phyloP scores from a whole-genome alignment of 2,797 vertebrate genomes.

The Bradypus variegatus region DNA sequence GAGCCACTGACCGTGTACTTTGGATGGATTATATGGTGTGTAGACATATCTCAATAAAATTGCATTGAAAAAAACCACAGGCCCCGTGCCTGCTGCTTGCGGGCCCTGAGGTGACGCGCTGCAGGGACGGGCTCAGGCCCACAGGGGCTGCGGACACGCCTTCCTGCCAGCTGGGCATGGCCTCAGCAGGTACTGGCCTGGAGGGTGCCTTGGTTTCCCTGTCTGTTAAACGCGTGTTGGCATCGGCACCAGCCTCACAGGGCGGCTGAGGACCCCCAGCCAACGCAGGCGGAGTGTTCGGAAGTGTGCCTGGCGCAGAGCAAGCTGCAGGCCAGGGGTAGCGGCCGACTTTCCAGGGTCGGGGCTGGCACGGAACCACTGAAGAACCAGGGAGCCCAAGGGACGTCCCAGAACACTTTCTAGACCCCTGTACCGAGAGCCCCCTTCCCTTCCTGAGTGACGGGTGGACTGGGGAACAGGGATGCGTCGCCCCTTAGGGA shows the following conservation, averaged over 20 bases:
- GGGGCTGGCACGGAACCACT: background rate
- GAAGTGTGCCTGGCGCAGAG: background rate
- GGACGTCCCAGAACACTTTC: rapidly evolving
- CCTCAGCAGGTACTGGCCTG: background rate
- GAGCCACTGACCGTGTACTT: too few relatives aligned
- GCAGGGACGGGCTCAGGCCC: background rate
- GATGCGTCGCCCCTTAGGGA: background rate
- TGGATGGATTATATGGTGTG: too few relatives aligned
- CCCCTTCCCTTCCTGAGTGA: background rate
- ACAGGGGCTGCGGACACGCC: background rate
- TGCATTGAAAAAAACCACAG: too few relatives aligned
- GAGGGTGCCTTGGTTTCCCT: background rate
- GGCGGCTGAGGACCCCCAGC: background rate
- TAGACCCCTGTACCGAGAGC: too few relatives aligned
- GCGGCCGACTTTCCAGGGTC: background rate
- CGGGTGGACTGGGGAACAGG: background rate
- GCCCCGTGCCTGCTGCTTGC: too few relatives aligned
- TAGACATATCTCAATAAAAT: too few relatives aligned
- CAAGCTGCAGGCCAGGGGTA: rapidly evolving
- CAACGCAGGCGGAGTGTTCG: rapidly evolving
- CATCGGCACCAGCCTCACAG: background rate
- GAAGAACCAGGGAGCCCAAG: too few relatives aligned
- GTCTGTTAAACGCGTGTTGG: background rate
- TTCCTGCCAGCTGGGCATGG: too few relatives aligned
- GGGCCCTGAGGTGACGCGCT: too few relatives aligned